Evolutionary conservation across 2,888 invertebrate species (phyloP).

Genomic region (Hecatera dysodea): DNA sequence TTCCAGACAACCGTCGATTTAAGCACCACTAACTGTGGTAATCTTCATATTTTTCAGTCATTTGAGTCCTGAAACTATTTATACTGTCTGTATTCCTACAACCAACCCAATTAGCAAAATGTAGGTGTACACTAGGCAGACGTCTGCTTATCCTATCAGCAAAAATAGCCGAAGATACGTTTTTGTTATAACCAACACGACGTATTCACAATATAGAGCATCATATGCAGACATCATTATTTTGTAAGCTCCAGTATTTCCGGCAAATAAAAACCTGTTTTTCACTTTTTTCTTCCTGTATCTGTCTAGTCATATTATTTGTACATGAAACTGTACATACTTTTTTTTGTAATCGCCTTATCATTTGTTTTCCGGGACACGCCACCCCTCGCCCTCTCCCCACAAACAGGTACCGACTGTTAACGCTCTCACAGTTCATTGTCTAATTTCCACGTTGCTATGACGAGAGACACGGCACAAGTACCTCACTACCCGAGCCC

Average conservation of each 20-base stretch:
- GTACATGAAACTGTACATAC: constrained; percentile 48
- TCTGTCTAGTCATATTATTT: constrained; percentile 35
- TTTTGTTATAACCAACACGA: neutral
- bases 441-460: constrained; percentile 78
- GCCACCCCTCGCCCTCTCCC: constrained; percentile 52
- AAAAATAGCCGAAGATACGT: neutral
- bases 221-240: neutral
- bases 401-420: constrained; percentile 62
- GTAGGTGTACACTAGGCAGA: too few species aligned
- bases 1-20: too few species aligned
- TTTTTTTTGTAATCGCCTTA: constrained; percentile 64
- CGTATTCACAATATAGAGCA: neutral
- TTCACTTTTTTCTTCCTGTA: constrained; percentile 15
- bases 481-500: constrained; percentile 32
- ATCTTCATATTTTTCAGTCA: too few species aligned
- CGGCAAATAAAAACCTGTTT: constrained; percentile 12
- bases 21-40: too few species aligned
- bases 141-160: neutral
- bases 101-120: neutral
- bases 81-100: neutral
- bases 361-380: constrained; percentile 58
- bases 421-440: constrained; percentile 70
- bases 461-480: constrained; percentile 75
- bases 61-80: too few species aligned
- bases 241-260: neutral